These are phyloP conservation scores for Abrostola tripartita DNA, from an alignment of 2,888 invertebrate species.

Conservation along the genomic window DNA sequence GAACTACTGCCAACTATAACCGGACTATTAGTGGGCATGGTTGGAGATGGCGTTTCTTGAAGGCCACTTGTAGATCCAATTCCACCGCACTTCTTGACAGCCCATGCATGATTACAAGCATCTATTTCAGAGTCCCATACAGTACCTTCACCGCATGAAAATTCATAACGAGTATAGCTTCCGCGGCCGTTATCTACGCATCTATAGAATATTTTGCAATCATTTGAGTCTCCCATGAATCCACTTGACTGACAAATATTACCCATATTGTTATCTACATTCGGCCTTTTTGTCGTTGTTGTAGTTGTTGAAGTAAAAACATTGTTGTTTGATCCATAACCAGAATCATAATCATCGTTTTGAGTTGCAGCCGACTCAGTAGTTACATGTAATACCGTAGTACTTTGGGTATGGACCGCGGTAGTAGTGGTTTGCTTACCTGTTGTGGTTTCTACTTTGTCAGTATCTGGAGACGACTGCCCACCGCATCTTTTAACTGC, in stretches of 20 bases:
- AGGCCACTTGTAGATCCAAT: slow-evolving; percentile 11
- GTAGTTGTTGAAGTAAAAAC: slow-evolving; percentile 34
- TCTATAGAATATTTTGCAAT: slow-evolving; percentile 91
- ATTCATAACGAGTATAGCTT: slow-evolving; percentile 84
- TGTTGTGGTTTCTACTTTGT: slow-evolving; percentile 47
- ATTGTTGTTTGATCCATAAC: slow-evolving; percentile 57
- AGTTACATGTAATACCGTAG: slow-evolving; percentile 43
- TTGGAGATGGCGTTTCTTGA: slow-evolving; percentile 23
- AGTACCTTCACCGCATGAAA: slow-evolving; percentile 88
- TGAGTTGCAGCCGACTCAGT: slow-evolving; percentile 41
- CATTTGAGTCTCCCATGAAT: slow-evolving; percentile 85
- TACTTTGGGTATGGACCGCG: slow-evolving; percentile 34
- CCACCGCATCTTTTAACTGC: slow-evolving; percentile 77
- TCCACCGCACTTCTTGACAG: slow-evolving; percentile 72
- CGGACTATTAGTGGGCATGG: slow-evolving; percentile 15
- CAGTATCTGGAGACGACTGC: slow-evolving; percentile 26
- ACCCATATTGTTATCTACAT: slow-evolving; percentile 24
- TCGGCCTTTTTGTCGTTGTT: slow-evolving; percentile 37
- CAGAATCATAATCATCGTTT: slow-evolving; percentile 57
- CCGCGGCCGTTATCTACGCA: slow-evolving; percentile 87
- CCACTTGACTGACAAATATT: slow-evolving; percentile 82
- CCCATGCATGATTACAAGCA: slow-evolving; percentile 89
- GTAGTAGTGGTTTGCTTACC: slow-evolving; percentile 33
- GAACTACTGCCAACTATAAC: slow-evolving; percentile 16
- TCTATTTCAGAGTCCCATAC: slow-evolving; percentile 88